Conservation (phyloP, 2,888 invertebrate species). For the Synanthedon vespiformis region DNA sequence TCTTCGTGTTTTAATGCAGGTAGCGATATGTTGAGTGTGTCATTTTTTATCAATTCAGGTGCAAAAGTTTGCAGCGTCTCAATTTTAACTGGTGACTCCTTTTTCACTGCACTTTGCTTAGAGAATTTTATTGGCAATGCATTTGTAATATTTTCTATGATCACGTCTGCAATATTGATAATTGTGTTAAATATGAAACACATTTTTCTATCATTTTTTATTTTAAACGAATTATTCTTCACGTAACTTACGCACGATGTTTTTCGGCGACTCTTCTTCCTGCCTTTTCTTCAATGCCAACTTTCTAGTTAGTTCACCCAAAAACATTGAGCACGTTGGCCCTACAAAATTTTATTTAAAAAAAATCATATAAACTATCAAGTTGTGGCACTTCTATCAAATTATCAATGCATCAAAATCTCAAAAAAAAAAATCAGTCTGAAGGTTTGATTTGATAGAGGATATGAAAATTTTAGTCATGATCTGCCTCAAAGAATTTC, state of each 20-base stretch:
- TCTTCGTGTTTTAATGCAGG: conserved; percentile 8
- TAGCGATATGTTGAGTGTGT: conserved; percentile 23
- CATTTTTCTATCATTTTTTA: background rate
- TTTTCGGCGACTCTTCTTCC: conserved; percentile 32
- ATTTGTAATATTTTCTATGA: conserved; percentile 48
- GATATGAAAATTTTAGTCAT: too few species aligned
- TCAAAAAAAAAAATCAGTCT: too few species aligned
- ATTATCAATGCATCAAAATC: too few species aligned
- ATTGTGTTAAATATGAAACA: conserved; percentile 1
- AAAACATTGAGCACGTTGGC: conserved; percentile 54
- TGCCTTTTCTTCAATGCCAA: conserved; percentile 37
- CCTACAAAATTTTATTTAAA: conserved; percentile 19
- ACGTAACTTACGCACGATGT: conserved; percentile 45
- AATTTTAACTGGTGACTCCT: conserved; percentile 36
- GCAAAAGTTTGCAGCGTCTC: conserved; percentile 39
- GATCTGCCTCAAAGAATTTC: too few species aligned
- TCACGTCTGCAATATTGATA: conserved; percentile 32
- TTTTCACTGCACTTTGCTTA: conserved; percentile 27
- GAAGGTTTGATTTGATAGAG: too few species aligned
- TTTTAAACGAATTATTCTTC: background rate
- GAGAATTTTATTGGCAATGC: conserved; percentile 45
- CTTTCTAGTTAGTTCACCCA: conserved; percentile 46
- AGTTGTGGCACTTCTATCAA: too few species aligned
- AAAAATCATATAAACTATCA: too few species aligned
- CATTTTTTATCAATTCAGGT: conserved; percentile 41